A percentile compares a stretch with the other conserved stretches of the same genome.
These are phyloP conservation scores for Microtus oregoni DNA, from an alignment of 2,113 vertebrate species.

Conservation along the genomic window DNA sequence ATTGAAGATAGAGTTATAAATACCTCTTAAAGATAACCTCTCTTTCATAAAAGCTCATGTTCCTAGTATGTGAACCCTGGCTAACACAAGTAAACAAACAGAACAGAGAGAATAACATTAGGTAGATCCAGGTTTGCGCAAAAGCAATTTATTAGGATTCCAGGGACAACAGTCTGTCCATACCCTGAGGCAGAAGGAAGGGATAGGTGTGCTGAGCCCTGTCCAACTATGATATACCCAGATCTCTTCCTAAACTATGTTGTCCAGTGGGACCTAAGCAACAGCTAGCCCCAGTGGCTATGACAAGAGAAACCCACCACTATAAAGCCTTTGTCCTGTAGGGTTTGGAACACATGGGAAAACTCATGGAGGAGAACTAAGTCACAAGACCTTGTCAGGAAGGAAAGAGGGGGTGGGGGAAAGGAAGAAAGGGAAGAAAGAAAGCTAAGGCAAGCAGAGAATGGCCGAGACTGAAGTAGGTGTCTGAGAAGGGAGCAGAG, in stretches of 20 bases:
- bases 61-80: not conserved
- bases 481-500: not conserved
- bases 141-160: not conserved
- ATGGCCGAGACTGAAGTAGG: not conserved
- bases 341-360: not conserved
- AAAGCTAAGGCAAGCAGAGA: not conserved
- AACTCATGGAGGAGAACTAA: too few species aligned
- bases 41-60: not conserved
- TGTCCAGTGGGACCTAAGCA: not conserved
- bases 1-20: conserved; percentile 17
- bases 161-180: not conserved
- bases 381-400: too few species aligned
- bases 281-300: not conserved
- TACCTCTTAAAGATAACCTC: not conserved
- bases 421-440: not conserved
- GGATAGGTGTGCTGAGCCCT: not conserved
- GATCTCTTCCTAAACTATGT: not conserved
- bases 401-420: not conserved
- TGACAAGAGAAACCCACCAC: not conserved
- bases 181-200: not conserved
- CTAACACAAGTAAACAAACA: not conserved
- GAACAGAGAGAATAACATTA: not conserved
- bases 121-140: not conserved
- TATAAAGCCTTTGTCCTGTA: not conserved
- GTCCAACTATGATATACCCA: not conserved